Base-by-base conservation (phyloP, 2,797 vertebrate genomes). In the Erithacus rubecula region DNA sequence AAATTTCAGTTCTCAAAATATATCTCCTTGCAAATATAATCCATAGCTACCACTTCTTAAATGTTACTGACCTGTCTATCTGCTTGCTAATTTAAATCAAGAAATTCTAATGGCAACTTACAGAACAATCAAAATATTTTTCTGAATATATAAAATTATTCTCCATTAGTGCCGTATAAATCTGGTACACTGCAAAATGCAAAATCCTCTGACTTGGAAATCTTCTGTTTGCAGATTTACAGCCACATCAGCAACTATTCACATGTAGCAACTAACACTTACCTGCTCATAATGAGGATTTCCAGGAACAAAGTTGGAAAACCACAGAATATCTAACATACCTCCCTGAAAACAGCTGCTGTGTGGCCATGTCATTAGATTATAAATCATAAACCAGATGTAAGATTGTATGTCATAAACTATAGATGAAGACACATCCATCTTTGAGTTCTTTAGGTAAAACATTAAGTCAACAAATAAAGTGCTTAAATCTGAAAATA, bases 241-340 rank as follows among this genome's bases (percentile, higher is more conserved):
- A 80, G 89, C 27, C 49, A 68, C 65, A 85, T 83, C 69, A 91
- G 36, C 41, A 85, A 89, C 68, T 82, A 87, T 67, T 94, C 29
- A 26, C 44, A 68, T 37, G 39, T 30, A 92, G 58, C 51, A 83
- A 87, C 34, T 74, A 79, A 93, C 1, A 12, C 8, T 89, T 84
- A 93, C 56, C 60, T 79, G 64, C 56, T 91, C 49, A 67, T 49
- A 62, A 83, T 32, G n/a, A 71, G 75, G 69, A 92, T 76, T 87
- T 92, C 72, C 79, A 94, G 79, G 82, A 91, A 86, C 39, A 59
- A 91, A 85, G 53, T 68, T 80, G 70, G 85, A 85, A 92, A 94
- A 81, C 43, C 81, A 70, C 39, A 65, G 69, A 55, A 60, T 58
- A 75, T 55, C 71, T 87, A 90, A 52, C 46, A 41, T 5, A 77